These are phyloP conservation scores for Myiotriccus ornatus DNA, from an alignment of 2,797 vertebrate genomes.

Conservation along the genomic window DNA sequence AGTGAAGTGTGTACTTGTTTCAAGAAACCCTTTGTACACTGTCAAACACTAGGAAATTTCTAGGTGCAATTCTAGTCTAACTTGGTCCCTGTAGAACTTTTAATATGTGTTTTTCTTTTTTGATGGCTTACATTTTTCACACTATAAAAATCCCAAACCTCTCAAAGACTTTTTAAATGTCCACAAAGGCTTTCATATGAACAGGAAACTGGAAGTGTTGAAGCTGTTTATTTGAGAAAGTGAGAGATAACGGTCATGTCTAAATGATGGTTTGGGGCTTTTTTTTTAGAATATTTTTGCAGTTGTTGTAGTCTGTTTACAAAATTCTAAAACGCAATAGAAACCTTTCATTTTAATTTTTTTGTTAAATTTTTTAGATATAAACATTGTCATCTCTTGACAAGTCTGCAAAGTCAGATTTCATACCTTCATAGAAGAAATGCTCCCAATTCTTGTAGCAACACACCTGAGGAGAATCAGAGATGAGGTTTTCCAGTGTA, in stretches of 20 bases:
- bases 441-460: background rate
- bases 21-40: background rate
- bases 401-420: background rate
- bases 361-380: background rate
- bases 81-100: background rate
- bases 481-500: background rate
- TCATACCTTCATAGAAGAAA: background rate
- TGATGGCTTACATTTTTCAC: background rate
- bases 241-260: background rate
- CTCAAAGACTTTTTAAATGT: background rate
- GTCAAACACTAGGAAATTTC: background rate
- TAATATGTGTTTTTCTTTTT: background rate
- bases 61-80: background rate
- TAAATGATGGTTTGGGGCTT: background rate
- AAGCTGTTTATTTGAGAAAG: background rate
- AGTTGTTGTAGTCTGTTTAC: background rate
- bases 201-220: background rate
- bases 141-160: background rate
- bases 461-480: background rate
- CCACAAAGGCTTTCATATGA: background rate
- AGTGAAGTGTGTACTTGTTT: background rate
- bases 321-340: background rate
- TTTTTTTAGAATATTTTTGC: background rate
- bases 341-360: background rate
- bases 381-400: background rate